Base-by-base conservation (phyloP, 2,888 invertebrate species). In the Parascotia fuliginaria region DNA sequence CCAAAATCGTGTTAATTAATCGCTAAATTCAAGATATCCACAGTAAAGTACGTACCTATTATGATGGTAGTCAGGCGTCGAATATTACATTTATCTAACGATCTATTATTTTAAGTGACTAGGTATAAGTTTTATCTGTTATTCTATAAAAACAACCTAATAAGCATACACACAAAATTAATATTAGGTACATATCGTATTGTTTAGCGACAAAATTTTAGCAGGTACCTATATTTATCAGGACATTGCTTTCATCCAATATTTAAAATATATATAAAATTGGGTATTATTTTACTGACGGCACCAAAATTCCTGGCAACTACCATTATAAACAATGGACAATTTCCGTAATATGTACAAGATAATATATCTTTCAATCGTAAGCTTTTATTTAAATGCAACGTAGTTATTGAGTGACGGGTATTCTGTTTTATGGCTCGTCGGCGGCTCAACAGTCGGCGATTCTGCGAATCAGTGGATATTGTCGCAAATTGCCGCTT, bases 401-500 rank as follows among this genome's bases (percentile, higher is more conserved):
- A 72, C 78, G 76, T 80, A 75, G 84, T 82, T 83, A 85, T 87
- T 86, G 87, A 88, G 84, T 85, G 88, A 83, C 83, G 77, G 82
- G 86, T 84, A 85, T 88, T 85, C 85, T 88, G 87, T 87, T 87
- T 88, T 85, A 87, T 83, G 79, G 81, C 75, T 81, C 79, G 89
- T 83, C 88, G 91, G 87, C 87, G 79, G 80, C 81, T 83, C 79
- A 79, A 83, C 85, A 87, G 83, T 86, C 82, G 80, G 74, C 81
- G 77, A 73, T 90, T 90, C 92, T 82, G 81, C 85, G 91, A 91
- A 90, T 83, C 88, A 75, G 82, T 89, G 90, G 89, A 91, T 91
- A 91, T 87, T 89, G 91, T 89, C 90, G 89, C 91, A 91, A 90
- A 91, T 90, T 89, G 88, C 89, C 86, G 91, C 91, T 92, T 91